Evolutionary conservation across 2,888 invertebrate genomes (phyloP), one percentile per base, ranked within the genome.

Genomic region (Podabrus alpinus): DNA sequence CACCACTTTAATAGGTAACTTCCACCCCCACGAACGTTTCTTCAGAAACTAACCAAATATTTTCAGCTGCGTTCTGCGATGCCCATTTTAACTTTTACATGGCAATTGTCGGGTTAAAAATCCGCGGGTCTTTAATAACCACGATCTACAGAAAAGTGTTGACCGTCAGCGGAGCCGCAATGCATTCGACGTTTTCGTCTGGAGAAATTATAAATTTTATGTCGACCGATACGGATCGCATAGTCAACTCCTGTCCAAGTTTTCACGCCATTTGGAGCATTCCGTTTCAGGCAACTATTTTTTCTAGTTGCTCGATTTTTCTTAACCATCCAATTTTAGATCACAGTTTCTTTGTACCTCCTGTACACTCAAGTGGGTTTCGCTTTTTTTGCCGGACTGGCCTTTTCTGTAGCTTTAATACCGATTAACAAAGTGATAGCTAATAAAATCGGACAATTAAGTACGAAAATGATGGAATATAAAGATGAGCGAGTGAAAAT

Each of bases 201-300:
- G 98, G 98, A 0, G 95, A 98, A 89, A 94, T 99, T 73, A 92
- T 98, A 1, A 99, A 99, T 88, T 95, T 97, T 81, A 97, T 99
- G 95, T 98, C 97, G 25, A 97, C 97, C 0, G 99, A 99, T 86
- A 94, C 95, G 0, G 97, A 98, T 86, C 91, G 98, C 80, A 95
- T 99, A 80, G 95, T 97, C 0, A 98, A 98, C 87, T 95, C 98
- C 17, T 97, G 97, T 87, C 94, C 96, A 2, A 97, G 97, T 88
- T 98, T 99, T 86, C 99, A 99, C 88, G 93, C 96, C 5, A 90
- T 98, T 80, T 99, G 99, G 98, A 98, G 97, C 87, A 94, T 98
- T 84, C 98, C 98, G 7, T 90, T 98, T 83, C 96, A 95, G 90
- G 94, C 94, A 85, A 84, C 80, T 78, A 69, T 68, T 90, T 78